Conservation (phyloP, 2,888 invertebrate species). For the Tachina lurida region DNA sequence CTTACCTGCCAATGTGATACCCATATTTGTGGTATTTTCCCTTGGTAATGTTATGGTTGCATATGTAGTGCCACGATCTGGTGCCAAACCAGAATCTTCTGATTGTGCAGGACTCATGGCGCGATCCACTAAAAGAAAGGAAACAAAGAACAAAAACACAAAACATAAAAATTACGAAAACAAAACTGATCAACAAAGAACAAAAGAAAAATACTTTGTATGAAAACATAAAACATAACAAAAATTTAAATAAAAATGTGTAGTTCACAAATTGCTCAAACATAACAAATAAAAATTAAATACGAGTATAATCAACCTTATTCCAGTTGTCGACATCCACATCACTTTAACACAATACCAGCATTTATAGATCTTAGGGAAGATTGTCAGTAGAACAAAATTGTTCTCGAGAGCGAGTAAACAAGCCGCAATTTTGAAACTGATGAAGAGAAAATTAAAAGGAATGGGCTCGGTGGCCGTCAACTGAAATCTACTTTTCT, state of each 20-base stretch:
- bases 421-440: too few species aligned
- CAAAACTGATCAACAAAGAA: neutral
- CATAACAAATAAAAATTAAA: neutral
- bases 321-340: too few species aligned
- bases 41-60: constrained; percentile 83
- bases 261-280: neutral
- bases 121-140: constrained; percentile 80
- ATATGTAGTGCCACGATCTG: constrained; percentile 83
- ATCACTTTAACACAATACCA: too few species aligned
- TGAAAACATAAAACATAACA: constrained; percentile 20
- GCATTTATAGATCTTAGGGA: too few species aligned
- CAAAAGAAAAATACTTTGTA: constrained; percentile 20
- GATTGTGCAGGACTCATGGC: constrained; percentile 83
- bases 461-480: too few species aligned
- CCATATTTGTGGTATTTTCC: constrained; percentile 81
- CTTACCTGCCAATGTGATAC: constrained; percentile 82
- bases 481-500: too few species aligned
- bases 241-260: neutral
- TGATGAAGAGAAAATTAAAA: too few species aligned
- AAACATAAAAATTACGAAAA: constrained; percentile 48
- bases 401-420: too few species aligned
- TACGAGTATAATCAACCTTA: too few species aligned
- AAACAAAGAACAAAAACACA: constrained; percentile 56
- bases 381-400: too few species aligned
- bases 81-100: constrained; percentile 82